These are phyloP conservation scores for Tanypteryx hageni DNA, from an alignment of 2,888 invertebrate species.

Conservation along the genomic window DNA sequence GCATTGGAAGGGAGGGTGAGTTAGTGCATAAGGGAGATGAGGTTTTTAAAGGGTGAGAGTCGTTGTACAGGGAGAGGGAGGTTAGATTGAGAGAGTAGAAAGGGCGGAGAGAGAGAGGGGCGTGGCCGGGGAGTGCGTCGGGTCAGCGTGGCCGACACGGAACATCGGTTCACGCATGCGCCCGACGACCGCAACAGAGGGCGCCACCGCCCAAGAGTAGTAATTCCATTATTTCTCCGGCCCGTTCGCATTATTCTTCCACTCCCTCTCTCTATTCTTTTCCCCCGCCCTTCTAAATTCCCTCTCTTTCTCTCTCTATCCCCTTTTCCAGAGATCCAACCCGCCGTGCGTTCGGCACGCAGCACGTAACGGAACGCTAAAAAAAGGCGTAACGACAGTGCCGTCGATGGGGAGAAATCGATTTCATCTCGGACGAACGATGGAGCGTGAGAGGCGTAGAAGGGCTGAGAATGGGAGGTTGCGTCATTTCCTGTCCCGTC, in stretches of 20 bases:
- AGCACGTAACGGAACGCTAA: not conserved
- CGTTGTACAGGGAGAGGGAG: not conserved
- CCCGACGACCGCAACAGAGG: not conserved
- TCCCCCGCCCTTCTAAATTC: too few relatives aligned
- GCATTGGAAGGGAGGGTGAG: not conserved
- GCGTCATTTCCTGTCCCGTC: constrained; percentile 1
- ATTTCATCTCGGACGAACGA: not conserved
- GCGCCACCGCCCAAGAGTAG: not conserved
- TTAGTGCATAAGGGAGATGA: not conserved
- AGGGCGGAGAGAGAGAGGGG: not conserved
- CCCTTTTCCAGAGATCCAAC: not conserved
- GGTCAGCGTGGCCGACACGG: constrained; percentile 20
- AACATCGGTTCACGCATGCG: not conserved
- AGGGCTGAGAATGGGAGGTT: not conserved
- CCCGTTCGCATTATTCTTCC: not conserved
- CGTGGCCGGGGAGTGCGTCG: not conserved
- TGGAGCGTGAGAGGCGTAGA: not conserved
- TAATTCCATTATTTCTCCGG: not conserved
- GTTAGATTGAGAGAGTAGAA: not conserved
- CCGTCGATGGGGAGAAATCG: not conserved
- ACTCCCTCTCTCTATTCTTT: not conserved
- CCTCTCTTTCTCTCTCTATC: not conserved
- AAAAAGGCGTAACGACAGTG: not conserved
- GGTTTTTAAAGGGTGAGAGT: not conserved
- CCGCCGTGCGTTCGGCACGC: not conserved